phyloP scores from a whole-genome alignment of 2,888 invertebrate species.

The Drosophila acutilabella region DNA sequence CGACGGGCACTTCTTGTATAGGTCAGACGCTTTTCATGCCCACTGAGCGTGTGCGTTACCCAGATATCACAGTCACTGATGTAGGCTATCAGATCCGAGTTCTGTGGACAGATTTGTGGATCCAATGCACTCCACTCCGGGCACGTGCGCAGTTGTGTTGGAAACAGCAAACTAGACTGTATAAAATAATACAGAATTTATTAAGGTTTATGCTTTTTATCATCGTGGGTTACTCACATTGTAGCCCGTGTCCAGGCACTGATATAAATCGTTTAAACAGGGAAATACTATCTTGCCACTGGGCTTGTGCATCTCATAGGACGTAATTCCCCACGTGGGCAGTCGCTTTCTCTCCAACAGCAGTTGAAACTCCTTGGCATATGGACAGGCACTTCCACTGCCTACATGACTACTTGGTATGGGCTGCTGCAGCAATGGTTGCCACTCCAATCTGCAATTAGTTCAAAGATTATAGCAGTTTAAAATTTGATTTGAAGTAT shows the following conservation, averaged over 20 bases:
- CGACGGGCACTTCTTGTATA: conserved; percentile 89
- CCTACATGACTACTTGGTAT: conserved; percentile 87
- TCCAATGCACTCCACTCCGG: conserved; percentile 91
- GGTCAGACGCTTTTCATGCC: conserved; percentile 90
- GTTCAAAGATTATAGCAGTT: neutral
- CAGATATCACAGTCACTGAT: conserved; percentile 96
- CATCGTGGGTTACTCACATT: conserved; percentile 85
- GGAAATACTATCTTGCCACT: conserved; percentile 96
- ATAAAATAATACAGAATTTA: neutral
- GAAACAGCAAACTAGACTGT: conserved; percentile 87
- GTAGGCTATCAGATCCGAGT: conserved; percentile 92
- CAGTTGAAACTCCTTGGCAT: conserved; percentile 95
- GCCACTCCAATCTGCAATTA: conserved; percentile 89
- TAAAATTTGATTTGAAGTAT: too few species aligned
- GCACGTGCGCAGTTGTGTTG: conserved; percentile 87
- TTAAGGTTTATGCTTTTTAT: too few species aligned
- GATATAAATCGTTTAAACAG: conserved; percentile 94
- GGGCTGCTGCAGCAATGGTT: conserved; percentile 92
- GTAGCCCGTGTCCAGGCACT: conserved; percentile 91
- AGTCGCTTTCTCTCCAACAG: conserved; percentile 96
- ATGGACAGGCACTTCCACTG: conserved; percentile 85
- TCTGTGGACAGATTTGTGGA: conserved; percentile 89
- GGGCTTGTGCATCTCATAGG: conserved; percentile 93
- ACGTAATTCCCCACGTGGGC: conserved; percentile 96
- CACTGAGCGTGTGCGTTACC: conserved; percentile 88